phyloP scores from a whole-genome alignment of 1,140 invertebrate species.

The Drosophila leontia region DNA sequence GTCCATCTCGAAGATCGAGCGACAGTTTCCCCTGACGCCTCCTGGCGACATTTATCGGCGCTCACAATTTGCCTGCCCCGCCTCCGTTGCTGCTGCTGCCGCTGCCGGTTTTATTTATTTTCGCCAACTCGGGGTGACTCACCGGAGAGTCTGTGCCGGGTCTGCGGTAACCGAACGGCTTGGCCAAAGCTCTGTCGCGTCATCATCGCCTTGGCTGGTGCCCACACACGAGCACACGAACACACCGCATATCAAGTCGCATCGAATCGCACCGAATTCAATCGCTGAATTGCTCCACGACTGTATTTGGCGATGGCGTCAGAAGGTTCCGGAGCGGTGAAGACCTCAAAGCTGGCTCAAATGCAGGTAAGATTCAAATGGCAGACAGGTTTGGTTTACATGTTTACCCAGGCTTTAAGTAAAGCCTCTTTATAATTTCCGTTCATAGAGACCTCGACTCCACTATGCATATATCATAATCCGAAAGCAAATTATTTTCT shows the following conservation, averaged over 20 bases:
- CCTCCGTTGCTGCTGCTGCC: conserved; percentile 6
- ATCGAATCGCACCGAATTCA: conserved; percentile 37
- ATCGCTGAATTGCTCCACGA: conserved; percentile 24
- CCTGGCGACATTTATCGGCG: conserved; percentile 59
- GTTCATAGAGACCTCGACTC: conserved; percentile 1
- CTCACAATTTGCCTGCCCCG: conserved; percentile 31
- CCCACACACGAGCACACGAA: conserved; percentile 48
- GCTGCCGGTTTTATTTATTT: conserved; percentile 28
- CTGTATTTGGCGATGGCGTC: conserved; percentile 81
- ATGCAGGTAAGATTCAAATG: conserved; percentile 86
- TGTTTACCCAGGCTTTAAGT: conserved; percentile 15
- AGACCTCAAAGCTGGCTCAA: conserved; percentile 86
- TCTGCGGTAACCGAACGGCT: conserved; percentile 49
- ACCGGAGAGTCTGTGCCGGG: conserved; percentile 66
- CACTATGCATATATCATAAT: conserved; percentile 5
- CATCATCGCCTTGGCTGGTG: conserved; percentile 57
- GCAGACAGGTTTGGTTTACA: conserved; percentile 7
- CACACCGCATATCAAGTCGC: conserved; percentile 14
- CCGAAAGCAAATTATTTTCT: conserved; percentile 2
- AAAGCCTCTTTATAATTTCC: background rate
- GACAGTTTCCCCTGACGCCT: conserved; percentile 54
- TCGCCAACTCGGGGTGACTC: conserved; percentile 50
- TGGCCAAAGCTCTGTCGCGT: conserved; percentile 47
- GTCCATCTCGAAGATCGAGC: conserved; percentile 11
- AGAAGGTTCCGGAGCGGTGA: conserved; percentile 68